These are phyloP conservation scores for Melinaea marsaeus DNA, from an alignment of 2,888 invertebrate genomes.

Conservation along the genomic window DNA sequence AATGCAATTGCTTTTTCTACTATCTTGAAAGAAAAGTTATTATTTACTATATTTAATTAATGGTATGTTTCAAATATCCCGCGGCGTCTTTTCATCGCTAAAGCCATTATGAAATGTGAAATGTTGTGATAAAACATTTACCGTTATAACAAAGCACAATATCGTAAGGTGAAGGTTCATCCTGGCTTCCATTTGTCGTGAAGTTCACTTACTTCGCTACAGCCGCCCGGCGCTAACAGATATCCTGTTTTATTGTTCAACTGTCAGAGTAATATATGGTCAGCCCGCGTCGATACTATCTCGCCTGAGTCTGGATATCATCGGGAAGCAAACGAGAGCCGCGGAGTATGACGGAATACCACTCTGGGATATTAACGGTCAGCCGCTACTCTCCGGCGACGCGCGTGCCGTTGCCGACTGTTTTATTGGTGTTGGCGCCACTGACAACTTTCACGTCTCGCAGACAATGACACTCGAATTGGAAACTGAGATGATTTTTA, in stretches of 20 bases:
- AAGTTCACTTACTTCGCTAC: constrained; percentile 39
- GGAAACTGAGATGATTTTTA: constrained; percentile 72
- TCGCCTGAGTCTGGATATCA: constrained; percentile 53
- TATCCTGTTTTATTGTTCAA: constrained; percentile 65
- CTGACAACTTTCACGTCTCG: constrained; percentile 71
- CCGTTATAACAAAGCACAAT: constrained; percentile 44
- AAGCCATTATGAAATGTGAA: constrained; percentile 42
- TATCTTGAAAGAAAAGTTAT: constrained; percentile 21
- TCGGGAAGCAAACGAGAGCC: constrained; percentile 53
- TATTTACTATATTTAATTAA: constrained; percentile 38
- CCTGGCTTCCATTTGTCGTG: constrained; percentile 60
- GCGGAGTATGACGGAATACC: constrained; percentile 49
- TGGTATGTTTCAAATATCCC: constrained; percentile 29
- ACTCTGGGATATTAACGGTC: constrained; percentile 52
- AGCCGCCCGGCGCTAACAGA: constrained; percentile 56
- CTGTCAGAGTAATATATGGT: constrained; percentile 68
- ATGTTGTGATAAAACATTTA: constrained; percentile 44
- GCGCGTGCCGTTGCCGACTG: constrained; percentile 60
- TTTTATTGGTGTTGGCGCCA: constrained; percentile 76
- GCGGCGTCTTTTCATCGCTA: constrained; percentile 36
- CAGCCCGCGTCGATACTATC: constrained; percentile 55
- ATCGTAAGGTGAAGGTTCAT: constrained; percentile 53
- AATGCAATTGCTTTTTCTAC: background rate
- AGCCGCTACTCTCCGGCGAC: constrained; percentile 31
- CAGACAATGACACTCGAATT: constrained; percentile 73